Base-by-base conservation (phyloP, 2,113 vertebrate species). In the Zingel zingel region DNA sequence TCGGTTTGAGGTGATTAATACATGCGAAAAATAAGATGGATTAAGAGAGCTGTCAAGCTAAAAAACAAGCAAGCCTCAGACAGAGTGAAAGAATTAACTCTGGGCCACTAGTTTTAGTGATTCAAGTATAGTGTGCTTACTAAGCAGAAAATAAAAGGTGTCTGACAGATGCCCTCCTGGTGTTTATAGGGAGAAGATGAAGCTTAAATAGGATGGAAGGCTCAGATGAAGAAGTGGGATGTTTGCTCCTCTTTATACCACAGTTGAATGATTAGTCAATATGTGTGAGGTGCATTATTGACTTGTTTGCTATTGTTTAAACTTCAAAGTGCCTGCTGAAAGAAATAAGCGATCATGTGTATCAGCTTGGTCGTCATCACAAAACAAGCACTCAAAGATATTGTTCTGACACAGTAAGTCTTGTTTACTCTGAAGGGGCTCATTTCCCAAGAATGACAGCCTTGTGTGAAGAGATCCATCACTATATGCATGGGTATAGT, bases 41-140 rank as follows among this genome's bases (percentile, higher is more conserved):
- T 88, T 87, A 75, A 82, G 65, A 88, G 67, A 82, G 76, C 80
- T 83, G 82, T 81, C 76, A 69, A 51, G 71, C 72, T 68, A 66
- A 85, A 77, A 69, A 84, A 74, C 75, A 81, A 74, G 36, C 56
- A 61, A 83, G 57, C 67, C 68, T 2, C 27, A 23, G 54, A 77
- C 73, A 33, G 69, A 77, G 69, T n/a, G n/a, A n/a, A n/a, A n/a
- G 88, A 94, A 92, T 93, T 88, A 89, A 89, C 81, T 88, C 65
- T 63, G 56, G 86, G 68, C 82, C 51, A 65, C 77, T 73, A 78
- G 79, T 88, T 89, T 80, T 54, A 82, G 74, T 33, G 30, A 73
- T 73, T 76, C 50, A 19, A 72, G 54, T 27, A 63, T 51, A 50
- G 66, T 53, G 66, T 78, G 79, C 67, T 67, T 53, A 72, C 59